Base-by-base conservation (phyloP, 1,140 invertebrate genomes). In the Chironomus striatipennis region DNA sequence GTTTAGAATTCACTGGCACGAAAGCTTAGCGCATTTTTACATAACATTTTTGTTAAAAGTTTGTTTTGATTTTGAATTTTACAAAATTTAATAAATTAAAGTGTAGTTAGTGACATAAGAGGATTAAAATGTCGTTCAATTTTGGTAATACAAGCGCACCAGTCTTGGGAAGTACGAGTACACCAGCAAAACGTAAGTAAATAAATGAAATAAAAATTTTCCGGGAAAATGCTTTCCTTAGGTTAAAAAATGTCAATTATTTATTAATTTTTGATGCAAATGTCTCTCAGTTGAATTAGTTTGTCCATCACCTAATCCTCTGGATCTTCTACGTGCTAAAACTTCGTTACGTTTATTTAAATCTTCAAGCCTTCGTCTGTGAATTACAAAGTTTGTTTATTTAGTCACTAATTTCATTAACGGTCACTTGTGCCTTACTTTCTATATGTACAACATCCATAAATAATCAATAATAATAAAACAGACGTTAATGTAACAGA, bases 81-180 rank as follows among this genome's bases (percentile, higher is more conserved):
- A 34, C 5, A 34, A 34, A 34, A 34, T 34, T 34, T 34, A 34
- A 34, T n/a, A 34, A 34, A 34, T 34, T 34, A 34, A n/a, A 34
- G 24, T 34, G 1, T 34, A 34, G 5, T 2, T 34, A 34, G 2
- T 2, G 24, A 34, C 24, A 34, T 34, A 2, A 2, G 24, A 34
- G 2, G 5, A 34, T 74, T 2, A 42, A 20, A 12, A 76, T 76
- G 76, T 57, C 76, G 73, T 77, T 77, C 75, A 76, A 75, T 24
- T 77, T 77, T 74, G 76, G 75, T 74, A 77, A 75, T 75, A 74
- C 74, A n/a, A 74, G 47, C 20, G 47, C 74, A 34, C 24, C 75
- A 15, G 43, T 12, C 47, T 75, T 76, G 43, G 75, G 76, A 67
- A 21, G 47, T 4, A 74, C 73, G 2, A 76, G 74, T 18, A 75